Evolutionary conservation across 1,140 invertebrate genomes (phyloP).

Genomic region (Whitmania pigra): DNA sequence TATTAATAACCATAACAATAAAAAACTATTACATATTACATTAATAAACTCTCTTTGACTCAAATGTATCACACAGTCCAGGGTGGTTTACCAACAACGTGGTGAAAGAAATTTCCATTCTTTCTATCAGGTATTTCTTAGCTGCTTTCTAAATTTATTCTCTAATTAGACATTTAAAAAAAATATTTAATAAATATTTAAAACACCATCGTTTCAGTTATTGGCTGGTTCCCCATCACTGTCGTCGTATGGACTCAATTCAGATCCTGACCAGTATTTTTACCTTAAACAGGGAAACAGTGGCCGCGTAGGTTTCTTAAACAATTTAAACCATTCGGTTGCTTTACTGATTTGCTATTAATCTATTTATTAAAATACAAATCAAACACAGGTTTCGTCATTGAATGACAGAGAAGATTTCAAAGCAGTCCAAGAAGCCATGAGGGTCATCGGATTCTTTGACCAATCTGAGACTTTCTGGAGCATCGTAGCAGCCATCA

Average conservation of each 20-base stretch:
- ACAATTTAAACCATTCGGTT: not conserved
- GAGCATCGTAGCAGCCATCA: conserved; percentile 70
- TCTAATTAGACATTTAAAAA: no score
- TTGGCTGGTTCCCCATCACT: conserved; percentile 57
- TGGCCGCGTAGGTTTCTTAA: not conserved
- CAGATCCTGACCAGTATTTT: conserved; percentile 57
- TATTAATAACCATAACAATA: conserved; percentile 23
- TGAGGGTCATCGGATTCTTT: conserved; percentile 23
- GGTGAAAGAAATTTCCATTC: conserved; percentile 93
- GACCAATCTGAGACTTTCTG: conserved; percentile 25
- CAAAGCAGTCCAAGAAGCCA: conserved; percentile 23
- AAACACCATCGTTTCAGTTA: conserved; percentile 47
- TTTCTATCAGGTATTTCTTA: conserved; percentile 73
- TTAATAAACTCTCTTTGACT: no score
- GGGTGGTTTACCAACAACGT: conserved; percentile 77
- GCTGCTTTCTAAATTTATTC: conserved; percentile 48
- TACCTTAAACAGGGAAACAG: conserved; percentile 58
- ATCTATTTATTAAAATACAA: not conserved
- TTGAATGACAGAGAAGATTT: conserved; percentile 22
- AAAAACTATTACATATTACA: no score
- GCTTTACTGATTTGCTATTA: not conserved
- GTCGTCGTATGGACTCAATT: conserved; percentile 54
- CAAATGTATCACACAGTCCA: conserved; percentile 47
- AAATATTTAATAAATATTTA: no score
- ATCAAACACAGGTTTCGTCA: conserved; percentile 17